A percentile compares a stretch with the other conserved stretches of the same genome.
phyloP scores from a whole-genome alignment of 2,113 vertebrate genomes.

The Lepidothrix coronata region DNA sequence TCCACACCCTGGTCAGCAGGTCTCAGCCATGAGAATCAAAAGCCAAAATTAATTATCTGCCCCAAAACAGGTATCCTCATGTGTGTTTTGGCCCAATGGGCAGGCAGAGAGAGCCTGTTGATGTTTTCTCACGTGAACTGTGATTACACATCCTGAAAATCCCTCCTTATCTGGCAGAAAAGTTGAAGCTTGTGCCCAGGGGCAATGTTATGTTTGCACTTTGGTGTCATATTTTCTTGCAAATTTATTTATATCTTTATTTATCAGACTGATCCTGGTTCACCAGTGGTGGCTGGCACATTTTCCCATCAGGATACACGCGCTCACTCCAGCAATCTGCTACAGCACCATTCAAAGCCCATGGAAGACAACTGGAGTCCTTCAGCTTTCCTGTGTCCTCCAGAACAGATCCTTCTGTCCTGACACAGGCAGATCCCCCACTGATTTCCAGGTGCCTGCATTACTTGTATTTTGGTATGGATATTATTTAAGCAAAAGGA shows the following conservation, averaged over 20 bases:
- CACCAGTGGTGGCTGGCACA: background rate
- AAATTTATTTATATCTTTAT: background rate
- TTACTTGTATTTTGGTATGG: slow-evolving; percentile 69
- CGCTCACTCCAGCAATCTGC: background rate
- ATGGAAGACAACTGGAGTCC: background rate
- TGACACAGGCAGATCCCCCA: slow-evolving; percentile 31
- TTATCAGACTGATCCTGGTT: background rate
- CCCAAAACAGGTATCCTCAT: background rate
- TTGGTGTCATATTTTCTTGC: background rate
- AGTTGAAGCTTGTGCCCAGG: background rate
- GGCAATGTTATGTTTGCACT: background rate
- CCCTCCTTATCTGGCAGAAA: background rate
- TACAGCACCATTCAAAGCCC: background rate
- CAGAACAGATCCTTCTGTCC: background rate
- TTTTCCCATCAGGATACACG: background rate
- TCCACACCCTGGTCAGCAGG: rapidly evolving
- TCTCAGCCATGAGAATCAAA: background rate
- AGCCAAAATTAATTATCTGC: background rate
- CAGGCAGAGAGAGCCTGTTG: too few species aligned
- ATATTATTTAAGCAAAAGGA: slow-evolving; percentile 75
- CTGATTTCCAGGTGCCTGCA: slow-evolving; percentile 56
- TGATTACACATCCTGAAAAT: background rate
- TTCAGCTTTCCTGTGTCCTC: slow-evolving; percentile 38
- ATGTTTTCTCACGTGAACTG: background rate
- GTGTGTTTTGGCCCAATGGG: background rate